Conservation (phyloP, 2,113 vertebrate species). For the Ceuthmochares aereus region DNA sequence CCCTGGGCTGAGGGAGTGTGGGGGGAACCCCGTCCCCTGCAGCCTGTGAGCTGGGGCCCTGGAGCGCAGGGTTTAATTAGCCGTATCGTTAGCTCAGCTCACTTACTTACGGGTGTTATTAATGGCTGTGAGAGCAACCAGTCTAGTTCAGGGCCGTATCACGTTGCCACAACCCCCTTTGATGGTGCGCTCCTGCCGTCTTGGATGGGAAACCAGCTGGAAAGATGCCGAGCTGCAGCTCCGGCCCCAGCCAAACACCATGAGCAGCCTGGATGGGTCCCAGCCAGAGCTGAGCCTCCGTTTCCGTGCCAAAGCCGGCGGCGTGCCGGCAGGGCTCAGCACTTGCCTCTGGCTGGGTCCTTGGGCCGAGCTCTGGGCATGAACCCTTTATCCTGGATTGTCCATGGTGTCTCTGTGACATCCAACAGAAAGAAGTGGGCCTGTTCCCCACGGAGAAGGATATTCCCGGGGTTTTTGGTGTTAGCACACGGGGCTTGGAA, state of each 20-base stretch:
- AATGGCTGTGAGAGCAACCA: conserved; percentile 8
- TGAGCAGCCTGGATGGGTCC: background rate
- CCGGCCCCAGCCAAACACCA: background rate
- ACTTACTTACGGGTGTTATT: background rate
- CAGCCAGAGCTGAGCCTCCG: accelerated
- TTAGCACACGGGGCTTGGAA: accelerated
- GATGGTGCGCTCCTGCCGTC: accelerated
- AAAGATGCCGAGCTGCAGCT: background rate
- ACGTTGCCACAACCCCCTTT: too few relatives aligned
- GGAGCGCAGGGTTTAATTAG: conserved; percentile 3
- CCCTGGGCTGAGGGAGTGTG: accelerated
- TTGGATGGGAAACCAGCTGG: background rate
- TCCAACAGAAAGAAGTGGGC: background rate
- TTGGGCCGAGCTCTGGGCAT: accelerated
- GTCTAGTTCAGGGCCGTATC: accelerated
- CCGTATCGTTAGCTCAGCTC: background rate
- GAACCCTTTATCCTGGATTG: background rate
- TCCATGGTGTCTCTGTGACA: accelerated
- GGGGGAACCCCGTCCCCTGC: accelerated
- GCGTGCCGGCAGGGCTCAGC: background rate
- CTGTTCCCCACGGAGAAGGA: accelerated
- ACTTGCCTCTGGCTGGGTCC: background rate
- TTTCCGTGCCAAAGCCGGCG: background rate
- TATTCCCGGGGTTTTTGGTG: accelerated
- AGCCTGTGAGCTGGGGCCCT: background rate